Conservation (phyloP, 1,140 invertebrate species). For the Melitaea cinxia region DNA sequence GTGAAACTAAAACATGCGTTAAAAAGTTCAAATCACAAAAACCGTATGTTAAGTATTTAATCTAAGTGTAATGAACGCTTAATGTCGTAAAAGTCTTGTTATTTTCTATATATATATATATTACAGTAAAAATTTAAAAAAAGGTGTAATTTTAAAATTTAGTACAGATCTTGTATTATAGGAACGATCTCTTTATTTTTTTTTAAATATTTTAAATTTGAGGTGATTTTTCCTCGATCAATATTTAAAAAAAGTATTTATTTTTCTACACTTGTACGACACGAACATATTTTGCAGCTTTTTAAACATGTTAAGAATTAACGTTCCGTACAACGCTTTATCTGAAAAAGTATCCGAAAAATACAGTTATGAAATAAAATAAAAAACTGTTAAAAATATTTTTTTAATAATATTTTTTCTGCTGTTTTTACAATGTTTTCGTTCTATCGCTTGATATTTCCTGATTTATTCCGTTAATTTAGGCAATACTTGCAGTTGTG, state of each 20-base stretch:
- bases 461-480: constrained; percentile 14
- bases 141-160: constrained; percentile 18
- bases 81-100: neutral
- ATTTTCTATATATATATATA: constrained; percentile 7
- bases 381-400: constrained; percentile 15
- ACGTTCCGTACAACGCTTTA: constrained; percentile 20
- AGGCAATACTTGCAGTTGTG: constrained; percentile 2
- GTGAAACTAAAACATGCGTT: neutral
- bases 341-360: neutral
- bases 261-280: constrained; percentile 21
- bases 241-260: constrained; percentile 12
- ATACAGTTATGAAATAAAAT: constrained; percentile 10
- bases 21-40: constrained; percentile 27
- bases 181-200: constrained; percentile 18
- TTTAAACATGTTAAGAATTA: constrained; percentile 3
- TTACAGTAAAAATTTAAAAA: constrained; percentile 4
- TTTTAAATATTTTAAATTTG: neutral
- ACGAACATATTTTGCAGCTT: constrained; percentile 13
- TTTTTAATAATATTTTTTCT: constrained; percentile 22
- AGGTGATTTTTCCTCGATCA: constrained; percentile 5
- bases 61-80: constrained; percentile 15
- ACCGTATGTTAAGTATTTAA: constrained; percentile 20
- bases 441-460: constrained; percentile 10
- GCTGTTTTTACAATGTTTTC: constrained; percentile 2
- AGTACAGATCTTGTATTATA: constrained; percentile 9